A percentile compares a stretch with the other conserved stretches of the same genome.
Evolutionary conservation across 2,113 vertebrate species (phyloP).

Genomic region (Anser brachyrhynchus): DNA sequence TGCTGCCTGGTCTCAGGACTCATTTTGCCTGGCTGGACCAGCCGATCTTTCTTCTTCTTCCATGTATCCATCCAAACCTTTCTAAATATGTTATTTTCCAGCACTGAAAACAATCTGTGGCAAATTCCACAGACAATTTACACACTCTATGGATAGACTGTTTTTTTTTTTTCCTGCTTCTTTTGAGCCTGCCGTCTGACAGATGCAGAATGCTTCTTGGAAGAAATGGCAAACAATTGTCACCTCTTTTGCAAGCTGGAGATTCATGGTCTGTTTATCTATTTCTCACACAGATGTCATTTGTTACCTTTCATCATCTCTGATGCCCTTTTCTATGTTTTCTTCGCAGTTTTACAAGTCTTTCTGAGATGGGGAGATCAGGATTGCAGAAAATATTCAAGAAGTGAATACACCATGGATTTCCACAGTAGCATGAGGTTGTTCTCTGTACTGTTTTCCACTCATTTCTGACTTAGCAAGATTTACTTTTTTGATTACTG

Average conservation of each 20-base stretch:
- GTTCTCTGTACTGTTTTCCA: not conserved
- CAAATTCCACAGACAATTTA: not conserved
- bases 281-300: not conserved
- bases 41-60: not conserved
- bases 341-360: not conserved
- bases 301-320: not conserved
- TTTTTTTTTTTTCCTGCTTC: not conserved
- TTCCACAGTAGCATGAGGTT: not conserved
- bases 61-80: not conserved
- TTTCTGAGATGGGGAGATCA: not conserved
- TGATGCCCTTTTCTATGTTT: not conserved
- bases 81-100: not conserved
- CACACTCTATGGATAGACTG: not conserved
- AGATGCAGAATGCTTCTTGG: not conserved
- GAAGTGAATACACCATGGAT: not conserved
- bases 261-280: fast-evolving
- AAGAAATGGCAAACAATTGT: not conserved
- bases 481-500: not conserved
- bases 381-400: not conserved
- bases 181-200: not conserved
- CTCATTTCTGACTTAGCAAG: not conserved
- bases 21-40: not conserved
- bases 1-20: not conserved
- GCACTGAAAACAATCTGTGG: not conserved
- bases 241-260: not conserved